Percentiles rank a stretch among this genome's conserved stretches.
Evolutionary conservation across 2,113 vertebrate species (phyloP).

Genomic region (Phasianus colchicus): DNA sequence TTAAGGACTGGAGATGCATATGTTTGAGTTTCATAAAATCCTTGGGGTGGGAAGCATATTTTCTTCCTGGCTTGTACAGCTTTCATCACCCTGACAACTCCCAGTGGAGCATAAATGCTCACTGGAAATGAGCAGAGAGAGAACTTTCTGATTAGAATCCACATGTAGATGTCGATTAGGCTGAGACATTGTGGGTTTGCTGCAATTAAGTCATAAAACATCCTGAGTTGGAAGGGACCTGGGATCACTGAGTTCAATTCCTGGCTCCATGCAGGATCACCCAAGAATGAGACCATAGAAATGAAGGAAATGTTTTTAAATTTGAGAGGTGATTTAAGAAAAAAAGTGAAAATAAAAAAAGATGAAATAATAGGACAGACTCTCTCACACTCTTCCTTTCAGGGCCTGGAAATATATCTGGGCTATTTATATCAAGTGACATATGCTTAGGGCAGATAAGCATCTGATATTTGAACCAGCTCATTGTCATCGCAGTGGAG

Average conservation of each 20-base stretch:
- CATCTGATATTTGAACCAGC: background rate
- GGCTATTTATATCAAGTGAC: background rate
- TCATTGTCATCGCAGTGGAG: accelerated
- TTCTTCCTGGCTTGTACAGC: background rate
- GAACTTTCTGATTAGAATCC: background rate
- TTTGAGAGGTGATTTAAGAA: background rate
- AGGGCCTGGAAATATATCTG: background rate
- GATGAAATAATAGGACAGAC: background rate
- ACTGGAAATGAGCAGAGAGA: background rate
- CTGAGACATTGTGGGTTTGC: background rate
- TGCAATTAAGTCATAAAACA: background rate
- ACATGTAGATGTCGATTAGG: background rate
- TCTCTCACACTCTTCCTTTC: background rate
- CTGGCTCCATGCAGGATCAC: too few species aligned
- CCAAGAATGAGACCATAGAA: background rate
- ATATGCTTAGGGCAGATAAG: background rate
- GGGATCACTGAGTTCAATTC: too few species aligned
- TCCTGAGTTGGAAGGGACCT: too few species aligned
- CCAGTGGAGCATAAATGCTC: background rate
- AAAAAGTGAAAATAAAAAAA: background rate
- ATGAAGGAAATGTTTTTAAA: background rate
- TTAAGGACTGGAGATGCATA: background rate
- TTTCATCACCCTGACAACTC: background rate
- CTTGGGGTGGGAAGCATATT: background rate
- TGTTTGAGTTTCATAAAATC: background rate